phyloP scores from a whole-genome alignment of 2,113 vertebrate species.

The Chloebia gouldiae region DNA sequence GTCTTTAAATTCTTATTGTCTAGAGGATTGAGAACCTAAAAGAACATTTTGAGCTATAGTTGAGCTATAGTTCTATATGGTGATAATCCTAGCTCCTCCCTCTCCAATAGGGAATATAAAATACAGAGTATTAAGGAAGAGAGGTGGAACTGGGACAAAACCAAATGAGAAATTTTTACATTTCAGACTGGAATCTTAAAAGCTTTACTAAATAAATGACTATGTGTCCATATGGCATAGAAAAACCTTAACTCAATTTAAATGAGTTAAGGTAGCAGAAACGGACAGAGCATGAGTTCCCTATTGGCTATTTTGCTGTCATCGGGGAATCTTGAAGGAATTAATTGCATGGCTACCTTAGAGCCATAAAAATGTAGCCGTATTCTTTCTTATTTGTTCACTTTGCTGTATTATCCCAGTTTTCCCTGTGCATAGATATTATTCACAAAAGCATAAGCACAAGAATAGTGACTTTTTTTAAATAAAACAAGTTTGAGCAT shows the following conservation, averaged over 20 bases:
- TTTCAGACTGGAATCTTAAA: not conserved
- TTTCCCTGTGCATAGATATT: not conserved
- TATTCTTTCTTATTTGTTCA: not conserved
- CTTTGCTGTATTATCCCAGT: not conserved
- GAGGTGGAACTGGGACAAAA: not conserved
- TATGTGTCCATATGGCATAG: not conserved
- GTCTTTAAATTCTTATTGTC: not conserved
- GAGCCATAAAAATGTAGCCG: not conserved
- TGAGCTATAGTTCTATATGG: not conserved
- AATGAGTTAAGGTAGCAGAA: not conserved
- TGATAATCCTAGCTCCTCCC: not conserved
- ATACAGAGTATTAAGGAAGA: not conserved
- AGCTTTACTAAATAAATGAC: not conserved
- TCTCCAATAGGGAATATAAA: not conserved
- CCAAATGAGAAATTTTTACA: not conserved
- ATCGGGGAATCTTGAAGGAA: not conserved
- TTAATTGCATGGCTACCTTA: not conserved
- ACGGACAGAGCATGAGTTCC: not conserved
- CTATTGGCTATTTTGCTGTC: not conserved
- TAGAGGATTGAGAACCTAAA: not conserved
- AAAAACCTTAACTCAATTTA: not conserved
- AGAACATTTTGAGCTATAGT: not conserved
- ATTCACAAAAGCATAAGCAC: not conserved
- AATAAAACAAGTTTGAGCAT: not conserved
- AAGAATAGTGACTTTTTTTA: not conserved